A percentile compares a stretch with the other conserved stretches of the same genome.
These are phyloP conservation scores for Scophthalmus maximus DNA, from an alignment of 2,113 vertebrate genomes.

Conservation along the genomic window DNA sequence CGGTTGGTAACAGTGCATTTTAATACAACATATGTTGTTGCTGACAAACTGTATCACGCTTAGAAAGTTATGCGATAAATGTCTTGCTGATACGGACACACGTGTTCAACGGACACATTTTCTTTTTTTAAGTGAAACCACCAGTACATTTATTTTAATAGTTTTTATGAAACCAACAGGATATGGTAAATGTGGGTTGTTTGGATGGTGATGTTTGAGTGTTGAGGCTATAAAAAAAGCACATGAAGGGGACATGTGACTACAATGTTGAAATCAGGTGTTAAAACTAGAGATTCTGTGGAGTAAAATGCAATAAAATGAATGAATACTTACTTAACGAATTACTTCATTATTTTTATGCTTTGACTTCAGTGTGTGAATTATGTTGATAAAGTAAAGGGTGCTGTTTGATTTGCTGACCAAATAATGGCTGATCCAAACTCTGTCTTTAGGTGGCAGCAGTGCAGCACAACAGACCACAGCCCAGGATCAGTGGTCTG, in stretches of 20 bases:
- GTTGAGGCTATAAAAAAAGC: too few relatives aligned
- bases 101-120: background rate
- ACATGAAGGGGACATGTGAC: too few relatives aligned
- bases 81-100: background rate
- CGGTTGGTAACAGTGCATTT: constrained; percentile 19
- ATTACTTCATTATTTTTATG: background rate
- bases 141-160: too few relatives aligned
- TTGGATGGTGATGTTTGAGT: too few relatives aligned
- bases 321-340: background rate
- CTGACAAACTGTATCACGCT: background rate
- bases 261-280: too few relatives aligned
- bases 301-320: background rate
- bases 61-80: background rate
- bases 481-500: constrained; percentile 1
- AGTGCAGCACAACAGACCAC: constrained; percentile 41
- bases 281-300: background rate
- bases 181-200: too few relatives aligned
- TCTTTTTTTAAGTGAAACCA: too few relatives aligned
- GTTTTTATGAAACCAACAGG: too few relatives aligned
- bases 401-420: background rate
- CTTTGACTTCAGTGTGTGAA: background rate
- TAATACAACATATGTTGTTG: constrained; percentile 22
- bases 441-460: constrained; percentile 70
- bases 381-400: background rate
- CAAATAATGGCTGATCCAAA: background rate